Base-by-base conservation (phyloP, 2,888 invertebrate species). In the Lasius fuliginosus region DNA sequence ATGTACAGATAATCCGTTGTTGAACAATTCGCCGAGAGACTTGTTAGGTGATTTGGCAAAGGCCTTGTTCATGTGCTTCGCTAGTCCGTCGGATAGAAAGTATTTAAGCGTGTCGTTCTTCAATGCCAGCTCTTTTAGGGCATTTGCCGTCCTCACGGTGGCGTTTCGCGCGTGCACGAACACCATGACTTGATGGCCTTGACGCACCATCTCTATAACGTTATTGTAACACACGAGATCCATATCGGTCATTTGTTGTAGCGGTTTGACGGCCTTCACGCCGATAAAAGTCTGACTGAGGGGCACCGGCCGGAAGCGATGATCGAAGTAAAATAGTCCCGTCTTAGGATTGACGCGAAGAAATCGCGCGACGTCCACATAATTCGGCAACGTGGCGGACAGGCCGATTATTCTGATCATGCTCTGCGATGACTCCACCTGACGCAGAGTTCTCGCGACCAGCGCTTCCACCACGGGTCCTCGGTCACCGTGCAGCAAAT, bases 81-180 rank as follows among this genome's bases (percentile, higher is more conserved):
- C 96, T 0, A 96, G 95, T 0, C 96, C 95, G 53, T 97, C 96
- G 0, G 97, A 97, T 89, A 96, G 95, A 90, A 98, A 98, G 15
- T 96, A 91, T 27, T 97, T 96, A 2, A 97, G 95, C 12, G 98
- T 97, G 0, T 97, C 97, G 88, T 97, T 97, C 92, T 97, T 97
- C 74, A 97, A 96, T 0, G 99, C 98, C 86, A 97, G 95, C 91
- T 99, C 99, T 85, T 97, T 97, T 2, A 99, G 95, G 3, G 97
- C 96, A 91, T 97, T 97, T 0, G 99, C 99, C 0, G 98, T 98
- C 79, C 97, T 96, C 49, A 98, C 97, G 0, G 99, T 99, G 12
- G 99, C 98, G 96, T 99, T 99, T 40, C 99, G 96, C 0, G 99
- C 99, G 95, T 99, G 99, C 0, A 99, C 99, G 95, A 99, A 99